These are phyloP conservation scores for Todiramphus chloris DNA, from an alignment of 2,113 vertebrate species.

Conservation along the genomic window DNA sequence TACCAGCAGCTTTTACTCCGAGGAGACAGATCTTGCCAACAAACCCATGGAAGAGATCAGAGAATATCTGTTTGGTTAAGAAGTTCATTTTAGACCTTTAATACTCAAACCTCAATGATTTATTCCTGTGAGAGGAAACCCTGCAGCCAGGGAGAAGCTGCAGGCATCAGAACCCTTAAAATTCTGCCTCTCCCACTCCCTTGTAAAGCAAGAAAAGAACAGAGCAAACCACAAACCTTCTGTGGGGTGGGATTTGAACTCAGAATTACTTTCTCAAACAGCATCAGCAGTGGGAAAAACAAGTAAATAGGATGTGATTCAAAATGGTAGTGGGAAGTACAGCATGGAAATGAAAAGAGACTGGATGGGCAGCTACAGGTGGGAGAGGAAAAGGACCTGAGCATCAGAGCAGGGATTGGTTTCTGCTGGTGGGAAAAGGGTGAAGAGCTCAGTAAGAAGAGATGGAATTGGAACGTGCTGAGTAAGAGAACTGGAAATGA, in stretches of 20 bases:
- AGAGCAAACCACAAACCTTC: background rate
- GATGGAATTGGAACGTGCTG: background rate
- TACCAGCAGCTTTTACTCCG: background rate
- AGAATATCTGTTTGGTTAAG: background rate
- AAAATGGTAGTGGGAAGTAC: background rate
- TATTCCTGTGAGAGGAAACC: background rate
- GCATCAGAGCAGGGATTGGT: accelerated
- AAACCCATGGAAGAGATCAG: background rate
- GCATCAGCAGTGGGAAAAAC: too few species aligned
- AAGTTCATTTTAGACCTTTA: background rate
- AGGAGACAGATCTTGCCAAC: background rate
- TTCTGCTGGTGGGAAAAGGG: background rate
- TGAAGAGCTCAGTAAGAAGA: background rate
- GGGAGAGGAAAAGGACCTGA: too few species aligned
- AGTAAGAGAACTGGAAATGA: too few species aligned
- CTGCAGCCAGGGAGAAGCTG: background rate
- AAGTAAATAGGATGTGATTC: background rate
- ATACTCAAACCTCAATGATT: background rate
- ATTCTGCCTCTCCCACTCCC: background rate
- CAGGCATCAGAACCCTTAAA: background rate
- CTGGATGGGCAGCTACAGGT: background rate
- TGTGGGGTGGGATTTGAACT: background rate
- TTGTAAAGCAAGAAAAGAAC: background rate
- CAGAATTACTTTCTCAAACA: background rate
- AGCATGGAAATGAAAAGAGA: background rate